A percentile compares a stretch with the other conserved stretches of the same genome.
These are phyloP conservation scores for Corvus cornix DNA, from an alignment of 2,113 vertebrate species.

Conservation along the genomic window DNA sequence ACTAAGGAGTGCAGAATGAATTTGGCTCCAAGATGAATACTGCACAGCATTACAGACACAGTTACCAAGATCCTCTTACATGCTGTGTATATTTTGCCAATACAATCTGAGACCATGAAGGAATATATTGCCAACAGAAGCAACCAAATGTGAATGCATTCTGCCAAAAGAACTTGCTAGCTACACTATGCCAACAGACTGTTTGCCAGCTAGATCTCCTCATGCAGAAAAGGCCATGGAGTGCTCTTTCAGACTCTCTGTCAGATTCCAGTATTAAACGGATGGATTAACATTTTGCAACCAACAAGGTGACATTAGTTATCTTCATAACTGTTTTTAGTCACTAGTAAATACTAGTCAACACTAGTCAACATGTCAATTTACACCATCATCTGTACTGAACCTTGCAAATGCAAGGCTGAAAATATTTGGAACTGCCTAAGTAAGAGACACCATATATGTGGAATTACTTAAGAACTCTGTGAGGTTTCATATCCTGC, in stretches of 20 bases:
- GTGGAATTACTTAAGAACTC: background rate
- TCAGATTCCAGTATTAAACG: slow-evolving; percentile 13
- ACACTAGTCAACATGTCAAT: background rate
- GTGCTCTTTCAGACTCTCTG: background rate
- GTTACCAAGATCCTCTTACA: slow-evolving; percentile 2
- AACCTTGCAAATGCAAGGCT: background rate
- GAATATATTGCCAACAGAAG: slow-evolving; percentile 21
- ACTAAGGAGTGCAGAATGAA: background rate
- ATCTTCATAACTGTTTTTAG: background rate
- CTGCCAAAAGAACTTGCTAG: slow-evolving; percentile 14
- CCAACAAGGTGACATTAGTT: background rate
- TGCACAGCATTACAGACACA: background rate
- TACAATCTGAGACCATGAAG: slow-evolving; percentile 1
- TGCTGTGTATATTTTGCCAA: slow-evolving; percentile 31
- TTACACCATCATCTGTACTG: background rate
- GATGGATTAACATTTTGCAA: slow-evolving; percentile 9
- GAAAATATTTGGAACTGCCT: background rate
- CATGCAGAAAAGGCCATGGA: background rate
- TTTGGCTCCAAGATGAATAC: background rate
- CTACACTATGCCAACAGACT: background rate
- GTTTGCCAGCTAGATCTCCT: background rate
- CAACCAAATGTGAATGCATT: slow-evolving; percentile 14
- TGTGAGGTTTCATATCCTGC: background rate
- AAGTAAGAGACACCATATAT: background rate
- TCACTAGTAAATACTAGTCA: background rate